phyloP scores from a whole-genome alignment of 2,113 vertebrate genomes.

The Manacus vitellinus region DNA sequence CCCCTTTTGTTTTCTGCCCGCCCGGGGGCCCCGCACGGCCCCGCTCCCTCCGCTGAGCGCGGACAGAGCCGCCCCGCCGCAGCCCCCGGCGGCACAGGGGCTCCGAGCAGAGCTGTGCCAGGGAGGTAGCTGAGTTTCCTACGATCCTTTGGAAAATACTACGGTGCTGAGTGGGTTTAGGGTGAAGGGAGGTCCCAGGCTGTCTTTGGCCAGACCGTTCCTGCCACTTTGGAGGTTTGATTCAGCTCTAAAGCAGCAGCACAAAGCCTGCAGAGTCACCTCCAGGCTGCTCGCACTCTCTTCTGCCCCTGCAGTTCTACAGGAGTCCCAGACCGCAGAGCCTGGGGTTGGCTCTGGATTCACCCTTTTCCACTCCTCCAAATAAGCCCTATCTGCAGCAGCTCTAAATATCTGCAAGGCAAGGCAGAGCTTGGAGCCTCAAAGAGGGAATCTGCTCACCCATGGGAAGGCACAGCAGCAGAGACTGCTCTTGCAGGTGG shows the following conservation, averaged over 20 bases:
- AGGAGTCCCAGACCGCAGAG: neutral
- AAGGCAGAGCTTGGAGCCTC: neutral
- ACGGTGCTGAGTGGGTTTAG: neutral
- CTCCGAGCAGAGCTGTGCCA: neutral
- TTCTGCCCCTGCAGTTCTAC: conserved; percentile 11
- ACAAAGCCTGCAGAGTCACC: neutral
- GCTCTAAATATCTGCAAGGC: neutral
- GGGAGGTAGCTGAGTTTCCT: neutral
- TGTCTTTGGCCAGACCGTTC: neutral
- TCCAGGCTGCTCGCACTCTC: neutral
- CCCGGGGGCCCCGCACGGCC: neutral
- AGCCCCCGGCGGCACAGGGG: neutral
- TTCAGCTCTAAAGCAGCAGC: neutral
- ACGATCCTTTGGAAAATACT: neutral
- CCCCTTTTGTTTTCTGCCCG: neutral
- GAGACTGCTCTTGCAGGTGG: conserved; percentile 2
- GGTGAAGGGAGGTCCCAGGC: neutral
- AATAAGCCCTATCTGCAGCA: neutral
- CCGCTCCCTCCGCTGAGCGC: neutral
- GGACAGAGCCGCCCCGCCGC: neutral
- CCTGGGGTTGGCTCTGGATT: neutral
- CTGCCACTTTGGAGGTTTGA: neutral
- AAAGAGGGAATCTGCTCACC: neutral
- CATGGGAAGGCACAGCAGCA: conserved; percentile 3
- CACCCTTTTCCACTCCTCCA: neutral